A percentile compares a stretch with the other conserved stretches of the same genome.
phyloP scores from a whole-genome alignment of 1,140 invertebrate species.

The Adelges cooleyi region DNA sequence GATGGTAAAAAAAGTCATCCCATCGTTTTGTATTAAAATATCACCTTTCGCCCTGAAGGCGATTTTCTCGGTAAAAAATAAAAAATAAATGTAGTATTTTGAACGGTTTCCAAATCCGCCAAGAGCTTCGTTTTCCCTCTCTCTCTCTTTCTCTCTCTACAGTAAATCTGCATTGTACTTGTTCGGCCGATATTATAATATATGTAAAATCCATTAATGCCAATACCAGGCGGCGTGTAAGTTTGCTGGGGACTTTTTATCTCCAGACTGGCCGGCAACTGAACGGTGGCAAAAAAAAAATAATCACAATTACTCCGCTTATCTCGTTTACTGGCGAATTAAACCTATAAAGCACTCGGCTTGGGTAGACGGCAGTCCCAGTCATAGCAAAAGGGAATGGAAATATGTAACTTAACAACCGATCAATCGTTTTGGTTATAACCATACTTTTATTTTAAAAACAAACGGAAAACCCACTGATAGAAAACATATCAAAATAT shows the following conservation, averaged over 20 bases:
- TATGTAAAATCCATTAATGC: conserved; percentile 15
- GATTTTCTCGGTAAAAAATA: no score
- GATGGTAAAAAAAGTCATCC: no score
- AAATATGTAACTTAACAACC: no score
- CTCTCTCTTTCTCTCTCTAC: background rate
- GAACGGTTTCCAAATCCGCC: conserved; percentile 19
- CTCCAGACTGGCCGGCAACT: conserved; percentile 14
- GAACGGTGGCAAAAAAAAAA: background rate
- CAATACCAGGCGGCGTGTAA: conserved; percentile 18
- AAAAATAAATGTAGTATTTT: conserved; percentile 10
- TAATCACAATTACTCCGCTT: background rate
- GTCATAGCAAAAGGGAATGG: no score
- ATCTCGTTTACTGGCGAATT: background rate
- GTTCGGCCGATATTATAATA: conserved; percentile 4
- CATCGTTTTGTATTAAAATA: no score
- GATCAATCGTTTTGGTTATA: no score
- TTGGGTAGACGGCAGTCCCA: no score
- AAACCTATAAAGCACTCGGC: background rate
- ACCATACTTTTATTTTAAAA: no score
- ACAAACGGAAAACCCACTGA: no score
- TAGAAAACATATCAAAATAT: no score
- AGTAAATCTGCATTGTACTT: background rate
- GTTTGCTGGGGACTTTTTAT: conserved; percentile 16
- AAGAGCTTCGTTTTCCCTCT: background rate
- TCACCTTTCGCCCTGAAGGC: no score